Conservation (phyloP, 2,113 vertebrate species). For the Megalops atlanticus region DNA sequence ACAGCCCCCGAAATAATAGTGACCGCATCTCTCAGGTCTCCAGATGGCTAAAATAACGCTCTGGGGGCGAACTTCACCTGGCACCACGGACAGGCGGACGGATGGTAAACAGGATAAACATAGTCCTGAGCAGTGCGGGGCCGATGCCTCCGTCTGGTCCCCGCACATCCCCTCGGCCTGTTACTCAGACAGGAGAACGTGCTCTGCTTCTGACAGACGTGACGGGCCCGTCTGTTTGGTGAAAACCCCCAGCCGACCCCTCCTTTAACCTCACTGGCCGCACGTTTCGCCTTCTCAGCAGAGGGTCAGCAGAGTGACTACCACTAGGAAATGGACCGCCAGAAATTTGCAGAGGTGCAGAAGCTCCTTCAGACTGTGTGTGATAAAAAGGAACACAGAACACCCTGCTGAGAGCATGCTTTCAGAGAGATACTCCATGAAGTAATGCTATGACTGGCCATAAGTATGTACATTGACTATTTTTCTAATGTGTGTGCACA, state of each 20-base stretch:
- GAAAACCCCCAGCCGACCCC: background rate
- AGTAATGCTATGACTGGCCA: background rate
- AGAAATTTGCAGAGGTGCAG: background rate
- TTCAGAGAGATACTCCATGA: too few species aligned
- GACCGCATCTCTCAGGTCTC: slow-evolving; percentile 26
- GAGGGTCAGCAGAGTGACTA: background rate
- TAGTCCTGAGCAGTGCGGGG: too few species aligned
- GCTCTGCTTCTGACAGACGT: background rate
- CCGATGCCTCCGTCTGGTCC: too few species aligned
- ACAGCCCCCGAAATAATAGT: slow-evolving; percentile 16
- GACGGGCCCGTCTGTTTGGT: background rate
- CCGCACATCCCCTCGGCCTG: too few species aligned
- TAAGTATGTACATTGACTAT: background rate
- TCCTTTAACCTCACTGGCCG: background rate
- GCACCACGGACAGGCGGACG: too few species aligned
- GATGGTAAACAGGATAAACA: too few species aligned
- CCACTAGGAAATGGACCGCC: background rate
- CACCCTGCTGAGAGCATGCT: too few species aligned
- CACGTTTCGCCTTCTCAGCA: too few species aligned
- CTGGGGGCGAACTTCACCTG: background rate
- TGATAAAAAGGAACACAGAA: background rate
- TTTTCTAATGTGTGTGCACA: background rate
- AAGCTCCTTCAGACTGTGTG: background rate
- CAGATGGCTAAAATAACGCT: slow-evolving; percentile 8
- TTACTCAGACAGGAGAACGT: too few species aligned